phyloP scores from a whole-genome alignment of 2,113 vertebrate genomes.

The Dipodomys ordii region DNA sequence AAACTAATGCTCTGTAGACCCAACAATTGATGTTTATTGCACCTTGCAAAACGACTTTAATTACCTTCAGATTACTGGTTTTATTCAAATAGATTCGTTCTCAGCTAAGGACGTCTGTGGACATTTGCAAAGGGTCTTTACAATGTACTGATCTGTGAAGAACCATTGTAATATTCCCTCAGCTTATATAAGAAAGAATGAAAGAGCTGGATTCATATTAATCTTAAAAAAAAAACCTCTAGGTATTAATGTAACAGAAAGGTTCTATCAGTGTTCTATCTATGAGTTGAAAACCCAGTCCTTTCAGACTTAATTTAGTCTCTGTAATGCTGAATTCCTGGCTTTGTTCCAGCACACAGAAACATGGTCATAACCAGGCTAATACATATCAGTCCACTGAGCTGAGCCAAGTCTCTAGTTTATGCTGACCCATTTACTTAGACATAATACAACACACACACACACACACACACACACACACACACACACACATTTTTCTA shows the following conservation, averaged over 20 bases:
- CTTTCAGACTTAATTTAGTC: conserved; percentile 26
- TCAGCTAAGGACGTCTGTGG: conserved; percentile 72
- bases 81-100: conserved; percentile 84
- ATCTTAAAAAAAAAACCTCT: conserved; percentile 26
- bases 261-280: conserved; percentile 57
- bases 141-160: conserved; percentile 7
- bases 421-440: conserved; percentile 50
- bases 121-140: conserved; percentile 74
- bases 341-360: neutral
- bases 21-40: conserved; percentile 85
- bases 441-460: neutral
- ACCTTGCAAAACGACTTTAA: conserved; percentile 85
- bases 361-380: neutral
- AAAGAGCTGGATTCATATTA: conserved; percentile 1
- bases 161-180: conserved; percentile 26
- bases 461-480: too few relatives aligned
- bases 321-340: neutral
- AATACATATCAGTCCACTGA: neutral
- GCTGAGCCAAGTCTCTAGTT: neutral
- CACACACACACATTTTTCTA: neutral
- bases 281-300: neutral
- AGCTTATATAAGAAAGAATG: conserved; percentile 8
- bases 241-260: conserved; percentile 27
- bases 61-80: conserved; percentile 86
- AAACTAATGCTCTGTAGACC: conserved; percentile 84